Evolutionary conservation across 2,888 invertebrate genomes (phyloP).

Genomic region (Zaprionus bogoriensis): DNA sequence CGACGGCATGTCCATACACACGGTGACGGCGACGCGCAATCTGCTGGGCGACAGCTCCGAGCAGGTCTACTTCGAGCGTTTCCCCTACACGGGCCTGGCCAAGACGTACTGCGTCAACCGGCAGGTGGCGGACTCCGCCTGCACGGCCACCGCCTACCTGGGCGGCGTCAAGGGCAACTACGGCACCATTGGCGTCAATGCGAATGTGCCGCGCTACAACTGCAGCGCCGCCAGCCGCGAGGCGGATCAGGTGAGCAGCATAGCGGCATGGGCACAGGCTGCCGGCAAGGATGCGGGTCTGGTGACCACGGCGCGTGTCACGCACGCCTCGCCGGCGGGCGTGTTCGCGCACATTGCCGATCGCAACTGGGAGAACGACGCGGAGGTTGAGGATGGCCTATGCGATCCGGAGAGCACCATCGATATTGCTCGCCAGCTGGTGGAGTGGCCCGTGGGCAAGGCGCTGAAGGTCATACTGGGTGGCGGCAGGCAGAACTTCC

Average conservation of each 20-base stretch:
- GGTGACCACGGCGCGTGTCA: constrained; percentile 90
- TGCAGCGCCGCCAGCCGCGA: constrained; percentile 85
- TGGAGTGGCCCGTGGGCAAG: constrained; percentile 87
- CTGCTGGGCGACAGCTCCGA: constrained; percentile 86
- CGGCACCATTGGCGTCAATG: constrained; percentile 90
- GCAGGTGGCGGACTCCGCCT: constrained; percentile 93
- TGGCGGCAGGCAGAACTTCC: constrained; percentile 80
- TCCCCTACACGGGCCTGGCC: constrained; percentile 84
- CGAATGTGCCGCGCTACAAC: constrained; percentile 85
- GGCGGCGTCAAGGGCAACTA: constrained; percentile 90
- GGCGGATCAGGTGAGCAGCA: constrained; percentile 86
- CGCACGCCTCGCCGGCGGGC: constrained; percentile 91
- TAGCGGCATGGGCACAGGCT: constrained; percentile 88
- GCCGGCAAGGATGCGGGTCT: constrained; percentile 87
- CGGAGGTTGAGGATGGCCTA: constrained; percentile 83
- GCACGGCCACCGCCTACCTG: constrained; percentile 91
- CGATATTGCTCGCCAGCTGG: constrained; percentile 90
- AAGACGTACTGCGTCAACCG: constrained; percentile 90
- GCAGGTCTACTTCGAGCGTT: constrained; percentile 86
- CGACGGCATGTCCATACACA: constrained; percentile 91
- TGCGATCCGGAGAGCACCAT: constrained; percentile 84
- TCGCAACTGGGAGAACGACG: constrained; percentile 89
- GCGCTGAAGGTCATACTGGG: constrained; percentile 86
- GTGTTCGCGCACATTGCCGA: constrained; percentile 88
- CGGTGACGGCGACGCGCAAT: constrained; percentile 86